Evolutionary conservation across 2,113 vertebrate species (phyloP), one percentile per base, ranked within the genome.

Genomic region (Rana temporaria): DNA sequence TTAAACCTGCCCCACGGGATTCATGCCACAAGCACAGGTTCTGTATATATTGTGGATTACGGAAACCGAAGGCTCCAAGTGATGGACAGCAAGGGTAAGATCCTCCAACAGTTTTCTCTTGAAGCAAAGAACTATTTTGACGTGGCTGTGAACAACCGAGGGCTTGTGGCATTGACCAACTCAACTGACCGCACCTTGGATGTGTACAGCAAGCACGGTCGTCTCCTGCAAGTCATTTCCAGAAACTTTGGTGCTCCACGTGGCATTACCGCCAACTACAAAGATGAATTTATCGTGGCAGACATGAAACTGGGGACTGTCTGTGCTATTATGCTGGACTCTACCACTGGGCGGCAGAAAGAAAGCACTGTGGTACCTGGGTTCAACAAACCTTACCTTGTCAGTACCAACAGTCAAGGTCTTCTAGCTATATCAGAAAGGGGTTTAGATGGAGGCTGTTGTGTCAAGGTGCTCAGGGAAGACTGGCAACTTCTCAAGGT

Each of bases 21-120:
- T 18, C 89, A 92, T 24, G 85, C 85, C 30, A 92, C 91, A 1
- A 85, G 89, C 4, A 88, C 91, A 55, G 92, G 94, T 2, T 89
- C 92, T 19, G 87, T 95, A 20, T 95, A 91, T 52, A 87, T 94
- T 20, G 94, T 94, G 26, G 94, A 95, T 78, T 93, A 92, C 19
- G 94, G 94, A 60, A 95, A 95, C 70, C 89, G 90, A n/a, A 91
- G 94, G 24, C 78, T 95, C 84, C 92, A 95, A 90, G 90, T 93
- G 62, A 91, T 89, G 60, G 92, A 94, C 65, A 76, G 84, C 20
- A 87, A 77, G 1, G 91, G 94, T 1, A 93, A 92, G 38, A 80
- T 93, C 66, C 87, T 93, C 81, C 93, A 95, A 84, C 92, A 94
- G 87, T 89, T 94, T 38, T 66, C 85, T 22, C 87, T 91, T 17